These are phyloP conservation scores for Amphiprion ocellaris DNA, from an alignment of 2,113 vertebrate species.

Conservation along the genomic window DNA sequence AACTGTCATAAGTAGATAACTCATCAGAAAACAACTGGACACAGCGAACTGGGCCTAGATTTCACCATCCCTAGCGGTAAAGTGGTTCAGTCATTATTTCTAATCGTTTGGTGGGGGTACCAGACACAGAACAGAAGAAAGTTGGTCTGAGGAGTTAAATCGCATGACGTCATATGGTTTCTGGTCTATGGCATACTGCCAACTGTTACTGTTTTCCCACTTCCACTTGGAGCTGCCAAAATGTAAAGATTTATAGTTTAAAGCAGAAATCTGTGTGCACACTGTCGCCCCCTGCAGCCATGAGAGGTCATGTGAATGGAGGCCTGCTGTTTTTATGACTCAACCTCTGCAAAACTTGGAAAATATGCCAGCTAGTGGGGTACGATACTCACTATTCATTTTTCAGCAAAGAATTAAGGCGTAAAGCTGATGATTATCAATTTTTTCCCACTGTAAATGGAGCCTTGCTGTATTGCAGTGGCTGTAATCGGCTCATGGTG, in stretches of 20 bases:
- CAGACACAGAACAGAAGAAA: constrained; percentile 59
- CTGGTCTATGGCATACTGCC: constrained; percentile 63
- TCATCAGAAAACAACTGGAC: constrained; percentile 28
- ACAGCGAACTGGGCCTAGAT: constrained; percentile 18
- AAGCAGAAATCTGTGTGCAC: constrained; percentile 16
- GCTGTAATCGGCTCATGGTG: constrained; percentile 51
- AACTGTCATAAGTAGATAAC: constrained; percentile 33
- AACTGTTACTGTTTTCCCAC: constrained; percentile 71
- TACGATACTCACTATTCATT: constrained; percentile 29
- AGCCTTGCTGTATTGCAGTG: constrained; percentile 26
- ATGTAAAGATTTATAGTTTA: constrained; percentile 35
- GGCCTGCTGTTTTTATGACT: constrained; percentile 25
- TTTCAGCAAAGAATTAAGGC: constrained; percentile 47
- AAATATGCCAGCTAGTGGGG: constrained; percentile 24
- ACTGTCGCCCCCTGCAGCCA: constrained; percentile 53
- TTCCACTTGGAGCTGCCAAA: constrained; percentile 65
- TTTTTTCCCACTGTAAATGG: constrained; percentile 31
- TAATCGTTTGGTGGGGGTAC: constrained; percentile 59
- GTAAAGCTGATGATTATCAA: constrained; percentile 41
- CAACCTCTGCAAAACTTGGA: not conserved
- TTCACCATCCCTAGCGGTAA: constrained; percentile 50
- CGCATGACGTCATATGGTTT: constrained; percentile 70
- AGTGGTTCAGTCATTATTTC: constrained; percentile 63
- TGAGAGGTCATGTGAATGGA: constrained; percentile 15
- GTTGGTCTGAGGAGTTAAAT: constrained; percentile 59